phyloP scores from a whole-genome alignment of 2,888 invertebrate genomes.

The Cyclophora albipunctata region DNA sequence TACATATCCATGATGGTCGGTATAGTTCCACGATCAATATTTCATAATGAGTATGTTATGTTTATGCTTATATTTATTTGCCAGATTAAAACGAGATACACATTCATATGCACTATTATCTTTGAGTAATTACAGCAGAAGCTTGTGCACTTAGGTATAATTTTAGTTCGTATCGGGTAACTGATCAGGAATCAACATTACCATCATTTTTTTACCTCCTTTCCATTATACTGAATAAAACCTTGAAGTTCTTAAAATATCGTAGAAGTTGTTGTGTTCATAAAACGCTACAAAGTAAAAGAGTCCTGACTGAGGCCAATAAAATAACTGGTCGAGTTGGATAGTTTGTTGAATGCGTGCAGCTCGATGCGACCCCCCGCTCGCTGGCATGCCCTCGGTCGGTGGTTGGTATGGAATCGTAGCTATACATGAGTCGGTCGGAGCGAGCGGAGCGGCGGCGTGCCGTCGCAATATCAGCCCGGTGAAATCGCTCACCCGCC shows the following conservation, averaged over 20 bases:
- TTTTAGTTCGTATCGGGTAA: no score
- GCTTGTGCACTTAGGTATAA: no score
- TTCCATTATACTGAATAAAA: no score
- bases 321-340: conserved; percentile 55
- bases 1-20: conserved; percentile 32
- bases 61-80: no score
- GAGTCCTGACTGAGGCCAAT: conserved; percentile 23
- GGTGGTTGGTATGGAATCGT: conserved; percentile 21
- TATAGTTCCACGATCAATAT: conserved; percentile 52
- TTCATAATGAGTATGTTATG: conserved; percentile 41
- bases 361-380: conserved; percentile 60
- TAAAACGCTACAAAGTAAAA: conserved; percentile 35
- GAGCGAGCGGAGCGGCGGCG: conserved; percentile 53
- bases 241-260: no score
- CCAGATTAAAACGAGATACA: no score
- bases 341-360: conserved; percentile 58
- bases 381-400: conserved; percentile 62
- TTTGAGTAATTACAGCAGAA: no score
- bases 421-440: conserved; percentile 67
- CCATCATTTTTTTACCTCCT: no score
- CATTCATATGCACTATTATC: no score
- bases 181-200: no score
- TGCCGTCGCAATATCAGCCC: conserved; percentile 73
- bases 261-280: neutral
- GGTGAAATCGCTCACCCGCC: conserved; percentile 74